Evolutionary conservation across 35 echinoderm and acorn worm genomes (phyloP).

Genomic region (Heliocidaris erythrogramma): DNA sequence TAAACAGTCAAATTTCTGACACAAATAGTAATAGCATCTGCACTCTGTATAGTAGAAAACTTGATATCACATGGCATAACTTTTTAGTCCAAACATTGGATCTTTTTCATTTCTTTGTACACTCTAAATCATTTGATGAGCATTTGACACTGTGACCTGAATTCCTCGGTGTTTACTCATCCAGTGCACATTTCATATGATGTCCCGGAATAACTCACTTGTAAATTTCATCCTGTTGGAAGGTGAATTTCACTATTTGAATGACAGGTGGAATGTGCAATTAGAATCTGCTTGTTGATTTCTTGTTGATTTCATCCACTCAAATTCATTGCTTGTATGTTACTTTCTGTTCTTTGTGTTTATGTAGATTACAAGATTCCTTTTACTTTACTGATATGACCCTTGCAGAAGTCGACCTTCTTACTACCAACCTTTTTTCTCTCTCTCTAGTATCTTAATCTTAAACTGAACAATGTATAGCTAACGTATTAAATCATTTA

Average conservation of each 20-base stretch:
- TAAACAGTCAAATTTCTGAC: no score
- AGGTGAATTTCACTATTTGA: not conserved
- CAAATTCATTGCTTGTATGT: not conserved
- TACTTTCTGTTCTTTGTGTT: not conserved
- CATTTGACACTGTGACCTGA: not conserved
- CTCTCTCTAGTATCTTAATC: no score
- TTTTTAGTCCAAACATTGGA: no score
- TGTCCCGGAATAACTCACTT: not conserved
- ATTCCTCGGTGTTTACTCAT: not conserved
- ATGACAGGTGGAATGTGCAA: not conserved
- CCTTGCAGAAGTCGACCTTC: not conserved
- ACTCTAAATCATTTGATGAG: no score
- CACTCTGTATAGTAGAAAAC: no score
- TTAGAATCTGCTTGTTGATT: not conserved
- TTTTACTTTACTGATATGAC: not conserved
- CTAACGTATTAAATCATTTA: no score
- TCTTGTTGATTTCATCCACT: not conserved
- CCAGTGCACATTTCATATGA: not conserved
- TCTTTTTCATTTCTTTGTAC: no score
- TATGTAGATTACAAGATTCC: not conserved
- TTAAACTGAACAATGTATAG: no score
- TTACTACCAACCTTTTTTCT: not conserved
- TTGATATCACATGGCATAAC: no score
- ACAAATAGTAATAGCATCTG: no score
- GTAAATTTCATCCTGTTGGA: not conserved